A percentile compares a stretch with the other conserved stretches of the same genome.
These are phyloP conservation scores for Sternotherus odoratus DNA, from an alignment of 2,797 vertebrate genomes.

Conservation along the genomic window DNA sequence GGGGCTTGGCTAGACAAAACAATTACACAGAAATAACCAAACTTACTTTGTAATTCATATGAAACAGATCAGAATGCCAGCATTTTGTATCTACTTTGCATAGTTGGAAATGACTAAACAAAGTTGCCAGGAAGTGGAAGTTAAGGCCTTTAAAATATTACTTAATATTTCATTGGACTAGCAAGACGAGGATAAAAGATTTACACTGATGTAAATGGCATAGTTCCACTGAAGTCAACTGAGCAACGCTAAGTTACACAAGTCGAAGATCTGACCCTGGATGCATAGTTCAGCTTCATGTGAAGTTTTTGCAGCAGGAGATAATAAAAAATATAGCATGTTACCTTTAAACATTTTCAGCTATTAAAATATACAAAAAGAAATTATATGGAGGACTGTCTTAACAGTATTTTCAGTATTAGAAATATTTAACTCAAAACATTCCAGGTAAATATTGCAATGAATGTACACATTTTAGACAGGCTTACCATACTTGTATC, in stretches of 20 bases:
- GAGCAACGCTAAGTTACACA: background rate
- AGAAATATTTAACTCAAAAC: background rate
- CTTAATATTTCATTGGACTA: background rate
- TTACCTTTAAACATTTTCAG: background rate
- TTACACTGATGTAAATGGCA: background rate
- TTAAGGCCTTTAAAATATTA: background rate
- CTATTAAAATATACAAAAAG: background rate
- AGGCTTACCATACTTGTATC: slow-evolving; percentile 80
- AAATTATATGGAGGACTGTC: background rate
- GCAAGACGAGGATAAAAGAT: background rate
- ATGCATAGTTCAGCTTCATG: background rate
- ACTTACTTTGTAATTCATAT: background rate
- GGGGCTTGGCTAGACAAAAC: background rate
- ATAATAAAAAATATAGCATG: background rate
- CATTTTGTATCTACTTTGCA: background rate
- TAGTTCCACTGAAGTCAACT: background rate
- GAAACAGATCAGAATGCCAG: background rate
- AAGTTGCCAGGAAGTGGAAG: background rate
- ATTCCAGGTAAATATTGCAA: background rate
- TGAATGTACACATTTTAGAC: background rate
- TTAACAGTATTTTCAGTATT: background rate
- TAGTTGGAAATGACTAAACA: background rate
- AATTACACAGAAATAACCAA: background rate
- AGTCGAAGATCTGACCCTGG: background rate
- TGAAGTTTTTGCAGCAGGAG: background rate